Conservation (phyloP, 2,113 vertebrate species). For the Corydoras sp. region DNA sequence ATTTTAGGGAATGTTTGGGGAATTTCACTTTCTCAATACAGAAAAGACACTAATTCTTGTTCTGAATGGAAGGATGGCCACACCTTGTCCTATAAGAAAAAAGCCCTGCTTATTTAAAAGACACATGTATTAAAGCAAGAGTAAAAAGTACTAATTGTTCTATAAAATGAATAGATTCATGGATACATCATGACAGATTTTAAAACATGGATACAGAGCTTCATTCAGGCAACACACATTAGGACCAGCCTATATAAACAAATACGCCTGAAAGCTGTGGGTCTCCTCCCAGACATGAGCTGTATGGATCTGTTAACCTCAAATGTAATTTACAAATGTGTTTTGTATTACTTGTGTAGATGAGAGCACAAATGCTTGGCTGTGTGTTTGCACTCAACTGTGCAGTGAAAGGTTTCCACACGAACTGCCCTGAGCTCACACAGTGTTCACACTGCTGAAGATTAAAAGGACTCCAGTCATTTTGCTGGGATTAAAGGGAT, state of each 20-base stretch:
- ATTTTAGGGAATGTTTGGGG: not conserved
- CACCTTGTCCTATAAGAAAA: not conserved
- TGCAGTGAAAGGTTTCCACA: not conserved
- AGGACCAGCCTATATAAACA: not conserved
- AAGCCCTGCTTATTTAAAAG: not conserved
- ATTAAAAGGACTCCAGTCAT: not conserved
- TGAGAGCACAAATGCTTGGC: not conserved
- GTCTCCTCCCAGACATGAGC: slow-evolving; percentile 5
- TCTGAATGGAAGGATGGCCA: not conserved
- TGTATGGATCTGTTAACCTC: not conserved
- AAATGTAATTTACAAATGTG: not conserved
- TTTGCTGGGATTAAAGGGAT: not conserved
- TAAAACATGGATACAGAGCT: not conserved
- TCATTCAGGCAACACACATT: not conserved
- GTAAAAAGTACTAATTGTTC: not conserved
- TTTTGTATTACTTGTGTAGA: slow-evolving; percentile 2
- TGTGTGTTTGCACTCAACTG: not conserved
- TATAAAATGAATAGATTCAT: not conserved
- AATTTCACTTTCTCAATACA: not conserved
- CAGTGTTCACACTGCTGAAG: not conserved
- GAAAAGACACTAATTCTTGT: not conserved
- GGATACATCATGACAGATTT: not conserved
- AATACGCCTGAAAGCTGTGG: not conserved
- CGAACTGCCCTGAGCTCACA: not conserved
- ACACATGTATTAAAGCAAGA: not conserved